phyloP scores from a whole-genome alignment of 1,140 invertebrate species.

The Eurytemora carolleeae region DNA sequence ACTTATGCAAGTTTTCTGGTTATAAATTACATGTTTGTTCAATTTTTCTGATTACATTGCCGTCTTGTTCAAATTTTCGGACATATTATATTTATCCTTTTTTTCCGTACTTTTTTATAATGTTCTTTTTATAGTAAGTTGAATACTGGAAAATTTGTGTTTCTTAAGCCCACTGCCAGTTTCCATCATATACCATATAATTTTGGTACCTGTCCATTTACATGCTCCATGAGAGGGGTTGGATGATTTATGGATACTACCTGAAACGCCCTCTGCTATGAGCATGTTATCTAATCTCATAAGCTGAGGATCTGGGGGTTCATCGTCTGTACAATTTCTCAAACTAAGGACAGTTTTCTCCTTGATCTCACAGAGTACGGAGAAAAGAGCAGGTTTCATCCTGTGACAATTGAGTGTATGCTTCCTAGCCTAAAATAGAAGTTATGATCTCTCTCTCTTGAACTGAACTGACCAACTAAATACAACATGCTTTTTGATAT shows the following conservation, averaged over 20 bases:
- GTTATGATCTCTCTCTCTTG: too few relatives aligned
- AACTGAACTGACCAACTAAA: too few relatives aligned
- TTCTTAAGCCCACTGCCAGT: neutral
- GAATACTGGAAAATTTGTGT: neutral
- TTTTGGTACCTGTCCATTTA: neutral
- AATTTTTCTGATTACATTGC: too few relatives aligned
- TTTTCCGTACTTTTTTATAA: too few relatives aligned
- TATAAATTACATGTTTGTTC: neutral
- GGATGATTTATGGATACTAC: neutral
- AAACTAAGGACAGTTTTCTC: conserved; percentile 51
- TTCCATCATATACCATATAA: neutral
- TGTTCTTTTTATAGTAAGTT: neutral
- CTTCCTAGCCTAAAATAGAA: conserved; percentile 41
- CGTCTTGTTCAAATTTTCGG: too few relatives aligned
- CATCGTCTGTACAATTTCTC: conserved; percentile 77
- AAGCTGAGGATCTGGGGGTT: conserved; percentile 92
- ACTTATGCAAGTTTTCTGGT: neutral
- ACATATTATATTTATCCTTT: too few relatives aligned
- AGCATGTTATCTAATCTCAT: conserved; percentile 99
- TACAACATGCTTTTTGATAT: too few relatives aligned
- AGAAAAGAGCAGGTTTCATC: conserved; percentile 88
- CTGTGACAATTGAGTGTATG: conserved; percentile 85
- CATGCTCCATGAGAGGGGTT: neutral
- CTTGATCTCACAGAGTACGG: conserved; percentile 92
- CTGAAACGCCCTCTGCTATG: conserved; percentile 95